Base-by-base conservation (phyloP, 2,888 invertebrate species). In the Meghimatium bilineatum region DNA sequence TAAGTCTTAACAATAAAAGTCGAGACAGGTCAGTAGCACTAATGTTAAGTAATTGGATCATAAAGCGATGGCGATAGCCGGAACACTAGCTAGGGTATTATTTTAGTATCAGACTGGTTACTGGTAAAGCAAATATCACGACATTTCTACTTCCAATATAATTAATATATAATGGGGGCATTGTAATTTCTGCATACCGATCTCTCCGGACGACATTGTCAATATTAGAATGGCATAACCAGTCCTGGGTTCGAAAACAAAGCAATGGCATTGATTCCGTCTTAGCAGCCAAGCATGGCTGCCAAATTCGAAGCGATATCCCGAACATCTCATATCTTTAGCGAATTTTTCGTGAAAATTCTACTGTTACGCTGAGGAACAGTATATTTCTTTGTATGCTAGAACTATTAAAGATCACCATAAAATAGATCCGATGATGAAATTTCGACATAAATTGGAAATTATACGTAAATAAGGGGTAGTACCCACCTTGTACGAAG, bases 271-370 rank as follows among this genome's bases (percentile, higher is more conserved):
- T 63, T 81, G 74, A 32, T 74, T 81, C 60, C 74, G 38, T 76
- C 44, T 66, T 67, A 56, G 32, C 60, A 56, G 56, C 66, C 67
- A 82, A 76, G 82, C 82, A 82, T 82, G 82, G 82, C 82, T 66
- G 82, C 82, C 82, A 82, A 72, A 66, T 82, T 49, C 77, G 67
- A 69, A 36, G 72, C 34, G 60, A 52, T 56, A 82, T 82, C 77
- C 34, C 56, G 29, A 69, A 67, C 69, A 52, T 52, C 63, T 52
- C 69, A 34, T 2, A 77, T 77, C 38, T 82, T 82, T 49, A 29
- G 67, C 38, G 76, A 82, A 77, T 82, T 77, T 82, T 82, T 56
- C 36, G 6, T 44, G 26, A 26, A 56, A 82, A 82, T 38, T 56
- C 56, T 66, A 44, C 69, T 69, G 77, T 52, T 67, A 26, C 8